A percentile compares a stretch with the other conserved stretches of the same genome.
These are phyloP conservation scores for Phrynosoma blainvillii DNA, from an alignment of 2,113 vertebrate species.

Conservation along the genomic window DNA sequence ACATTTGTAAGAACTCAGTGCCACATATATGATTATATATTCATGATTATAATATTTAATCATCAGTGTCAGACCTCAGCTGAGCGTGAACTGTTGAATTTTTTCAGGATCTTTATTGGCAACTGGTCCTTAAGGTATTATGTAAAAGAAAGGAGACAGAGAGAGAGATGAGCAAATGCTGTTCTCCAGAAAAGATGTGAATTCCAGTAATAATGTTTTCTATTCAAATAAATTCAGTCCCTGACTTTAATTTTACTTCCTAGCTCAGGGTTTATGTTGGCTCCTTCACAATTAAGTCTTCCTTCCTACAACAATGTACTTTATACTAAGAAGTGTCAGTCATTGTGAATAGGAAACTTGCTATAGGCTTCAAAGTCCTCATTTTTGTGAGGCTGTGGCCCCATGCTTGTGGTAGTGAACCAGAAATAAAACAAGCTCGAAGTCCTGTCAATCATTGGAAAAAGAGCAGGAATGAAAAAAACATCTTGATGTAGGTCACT, in stretches of 20 bases:
- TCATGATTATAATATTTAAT: neutral
- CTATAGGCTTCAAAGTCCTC: neutral
- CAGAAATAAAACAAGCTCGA: slow-evolving; percentile 20
- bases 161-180: neutral
- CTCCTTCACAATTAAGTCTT: neutral
- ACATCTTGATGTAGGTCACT: slow-evolving; percentile 45
- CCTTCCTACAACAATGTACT: neutral
- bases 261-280: neutral
- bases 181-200: neutral
- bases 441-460: slow-evolving; percentile 30
- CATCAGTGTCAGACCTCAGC: neutral
- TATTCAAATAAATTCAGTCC: neutral
- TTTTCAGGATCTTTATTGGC: slow-evolving; percentile 8
- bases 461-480: slow-evolving; percentile 49
- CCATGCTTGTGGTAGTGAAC: neutral
- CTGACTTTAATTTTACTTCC: neutral
- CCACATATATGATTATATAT: too few relatives aligned
- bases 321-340: neutral
- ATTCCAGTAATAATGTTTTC: neutral
- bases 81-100: neutral
- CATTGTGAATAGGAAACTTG: neutral
- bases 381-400: neutral
- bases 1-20: too few relatives aligned
- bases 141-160: neutral
- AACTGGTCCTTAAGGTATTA: neutral